phyloP scores from a whole-genome alignment of 2,113 vertebrate genomes.

The Calidris pygmaea region DNA sequence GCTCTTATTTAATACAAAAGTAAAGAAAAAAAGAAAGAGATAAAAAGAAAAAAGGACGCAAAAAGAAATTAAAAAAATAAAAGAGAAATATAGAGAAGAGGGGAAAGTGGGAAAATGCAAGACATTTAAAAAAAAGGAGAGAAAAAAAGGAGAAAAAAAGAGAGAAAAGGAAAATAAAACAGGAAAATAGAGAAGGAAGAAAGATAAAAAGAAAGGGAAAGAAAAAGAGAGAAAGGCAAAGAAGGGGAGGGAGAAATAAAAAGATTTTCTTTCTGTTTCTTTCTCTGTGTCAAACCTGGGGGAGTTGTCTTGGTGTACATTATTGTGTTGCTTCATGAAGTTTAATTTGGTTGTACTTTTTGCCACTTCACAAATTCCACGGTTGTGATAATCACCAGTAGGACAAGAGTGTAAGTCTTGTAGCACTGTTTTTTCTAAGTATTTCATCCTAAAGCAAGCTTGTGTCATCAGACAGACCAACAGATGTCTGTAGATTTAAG shows the following conservation, averaged over 20 bases:
- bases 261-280: background rate
- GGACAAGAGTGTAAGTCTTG: background rate
- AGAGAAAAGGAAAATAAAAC: background rate
- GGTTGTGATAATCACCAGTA: background rate
- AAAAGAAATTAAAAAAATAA: background rate
- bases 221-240: background rate
- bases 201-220: background rate
- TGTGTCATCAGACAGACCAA: background rate
- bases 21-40: background rate
- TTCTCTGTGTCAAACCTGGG: background rate
- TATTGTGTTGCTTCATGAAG: background rate
- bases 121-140: background rate
- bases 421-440: background rate
- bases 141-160: background rate
- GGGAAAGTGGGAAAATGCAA: background rate
- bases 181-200: background rate
- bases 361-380: constrained; percentile 19
- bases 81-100: background rate
- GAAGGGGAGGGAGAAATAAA: background rate
- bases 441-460: background rate
- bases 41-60: background rate
- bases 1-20: background rate
- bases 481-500: constrained; percentile 40
- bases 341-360: constrained; percentile 35
- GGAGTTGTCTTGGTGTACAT: background rate